phyloP scores from a whole-genome alignment of 2,888 invertebrate species.

The Aromia moschata region DNA sequence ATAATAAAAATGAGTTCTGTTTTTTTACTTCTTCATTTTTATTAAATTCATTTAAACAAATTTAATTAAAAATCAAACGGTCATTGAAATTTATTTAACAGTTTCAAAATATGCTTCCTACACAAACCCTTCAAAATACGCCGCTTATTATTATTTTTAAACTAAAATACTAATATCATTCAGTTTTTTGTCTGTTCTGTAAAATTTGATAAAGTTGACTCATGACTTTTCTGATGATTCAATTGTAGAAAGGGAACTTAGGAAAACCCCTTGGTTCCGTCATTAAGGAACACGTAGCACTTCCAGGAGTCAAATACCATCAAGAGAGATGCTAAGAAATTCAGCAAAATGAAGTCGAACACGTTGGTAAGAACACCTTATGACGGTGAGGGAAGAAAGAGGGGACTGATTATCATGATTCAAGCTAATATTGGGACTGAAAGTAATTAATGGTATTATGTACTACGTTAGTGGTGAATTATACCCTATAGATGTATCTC shows the following conservation, averaged over 20 bases:
- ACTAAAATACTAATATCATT: no score
- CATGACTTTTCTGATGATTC: no score
- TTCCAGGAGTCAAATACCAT: slow-evolving; percentile 1
- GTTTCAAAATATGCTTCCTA: no score
- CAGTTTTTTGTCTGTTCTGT: no score
- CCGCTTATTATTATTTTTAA: no score
- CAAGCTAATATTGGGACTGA: slow-evolving; percentile 8
- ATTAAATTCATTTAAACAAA: no score
- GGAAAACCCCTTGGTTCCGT: background rate
- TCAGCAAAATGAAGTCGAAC: slow-evolving; percentile 1
- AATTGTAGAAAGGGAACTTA: background rate
- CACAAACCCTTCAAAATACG: no score
- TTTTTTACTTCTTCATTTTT: no score
- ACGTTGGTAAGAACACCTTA: slow-evolving; percentile 1
- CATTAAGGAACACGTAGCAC: slow-evolving; percentile 7
- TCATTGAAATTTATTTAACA: no score
- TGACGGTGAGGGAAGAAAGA: slow-evolving; percentile 1
- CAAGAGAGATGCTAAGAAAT: slow-evolving; percentile 1
- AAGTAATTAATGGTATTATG: slow-evolving; percentile 4
- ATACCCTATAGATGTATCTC: slow-evolving; percentile 5
- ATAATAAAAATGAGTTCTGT: no score
- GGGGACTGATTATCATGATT: background rate
- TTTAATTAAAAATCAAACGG: no score
- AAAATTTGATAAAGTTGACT: no score
- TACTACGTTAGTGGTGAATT: background rate